phyloP scores from a whole-genome alignment of 2,113 vertebrate genomes.

The Sinosuthora webbiana region DNA sequence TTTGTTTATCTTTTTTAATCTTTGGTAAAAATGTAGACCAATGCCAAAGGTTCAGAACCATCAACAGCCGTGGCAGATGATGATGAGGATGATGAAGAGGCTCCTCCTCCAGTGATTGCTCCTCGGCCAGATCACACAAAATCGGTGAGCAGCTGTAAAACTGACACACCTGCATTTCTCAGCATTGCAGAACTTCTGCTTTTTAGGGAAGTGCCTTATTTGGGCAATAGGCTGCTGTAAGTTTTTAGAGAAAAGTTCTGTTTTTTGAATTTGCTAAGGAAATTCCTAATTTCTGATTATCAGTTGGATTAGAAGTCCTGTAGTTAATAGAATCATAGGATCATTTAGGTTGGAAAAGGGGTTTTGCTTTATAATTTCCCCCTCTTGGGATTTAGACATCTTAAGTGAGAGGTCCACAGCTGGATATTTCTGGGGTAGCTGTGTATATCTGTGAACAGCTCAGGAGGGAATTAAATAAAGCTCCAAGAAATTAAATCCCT shows the following conservation, averaged over 20 bases:
- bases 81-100: conserved; percentile 89
- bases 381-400: background rate
- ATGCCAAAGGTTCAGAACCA: conserved; percentile 87
- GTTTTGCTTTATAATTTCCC: background rate
- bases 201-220: background rate
- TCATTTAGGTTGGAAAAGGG: background rate
- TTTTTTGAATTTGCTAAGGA: background rate
- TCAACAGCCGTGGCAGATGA: conserved; percentile 84
- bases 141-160: conserved; percentile 79
- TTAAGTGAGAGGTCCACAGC: background rate
- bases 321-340: background rate
- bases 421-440: background rate
- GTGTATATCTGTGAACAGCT: background rate
- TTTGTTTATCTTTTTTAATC: background rate
- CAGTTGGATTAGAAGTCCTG: background rate
- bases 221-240: background rate
- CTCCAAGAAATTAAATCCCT: background rate
- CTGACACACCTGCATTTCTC: background rate
- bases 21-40: conserved; percentile 72
- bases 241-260: background rate
- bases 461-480: background rate
- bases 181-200: background rate
- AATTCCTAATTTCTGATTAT: background rate
- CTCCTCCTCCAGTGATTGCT: conserved; percentile 89
- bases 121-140: conserved; percentile 96